Conservation (phyloP, 2,797 vertebrate genomes). For the Gambusia yucatana region DNA sequence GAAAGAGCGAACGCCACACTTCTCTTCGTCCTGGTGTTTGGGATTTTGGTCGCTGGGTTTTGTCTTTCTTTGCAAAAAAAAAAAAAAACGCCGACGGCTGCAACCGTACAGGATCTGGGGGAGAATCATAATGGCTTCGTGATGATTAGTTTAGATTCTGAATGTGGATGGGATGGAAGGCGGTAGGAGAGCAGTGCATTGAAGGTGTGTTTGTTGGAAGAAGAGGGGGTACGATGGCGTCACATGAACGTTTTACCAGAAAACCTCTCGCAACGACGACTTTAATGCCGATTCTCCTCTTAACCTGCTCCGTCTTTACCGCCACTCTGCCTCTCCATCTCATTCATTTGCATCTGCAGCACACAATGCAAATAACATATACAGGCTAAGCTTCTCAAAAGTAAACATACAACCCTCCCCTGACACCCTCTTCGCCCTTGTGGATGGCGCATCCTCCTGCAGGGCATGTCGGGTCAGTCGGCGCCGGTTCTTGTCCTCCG, state of each 20-base stretch:
- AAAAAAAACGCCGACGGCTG: conserved; percentile 7
- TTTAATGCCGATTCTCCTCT: conserved; percentile 18
- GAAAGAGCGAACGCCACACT: conserved; percentile 19
- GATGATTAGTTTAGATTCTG: conserved; percentile 47
- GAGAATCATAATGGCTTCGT: conserved; percentile 40
- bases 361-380: conserved; percentile 43
- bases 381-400: conserved; percentile 46
- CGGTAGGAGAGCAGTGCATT: conserved; percentile 11
- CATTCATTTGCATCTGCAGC: conserved; percentile 21
- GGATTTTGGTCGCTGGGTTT: conserved; percentile 44
- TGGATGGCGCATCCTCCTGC: conserved; percentile 58
- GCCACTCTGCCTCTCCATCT: conserved; percentile 6
- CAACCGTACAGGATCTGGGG: conserved; percentile 29
- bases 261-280: conserved; percentile 19
- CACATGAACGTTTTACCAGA: conserved; percentile 20
- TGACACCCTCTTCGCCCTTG: conserved; percentile 16
- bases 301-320: conserved; percentile 27
- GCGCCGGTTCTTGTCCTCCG: conserved; percentile 59
- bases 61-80: conserved; percentile 1
- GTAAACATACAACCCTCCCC: conserved; percentile 39
- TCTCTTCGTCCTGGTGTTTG: conserved; percentile 19
- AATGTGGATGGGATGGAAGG: not conserved
- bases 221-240: conserved; percentile 7
- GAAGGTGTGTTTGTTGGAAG: not conserved
- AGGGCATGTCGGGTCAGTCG: conserved; percentile 64